Percentiles rank a stretch among this genome's conserved stretches.
phyloP scores from a whole-genome alignment of 2,797 vertebrate species.

The Bufotes viridis region DNA sequence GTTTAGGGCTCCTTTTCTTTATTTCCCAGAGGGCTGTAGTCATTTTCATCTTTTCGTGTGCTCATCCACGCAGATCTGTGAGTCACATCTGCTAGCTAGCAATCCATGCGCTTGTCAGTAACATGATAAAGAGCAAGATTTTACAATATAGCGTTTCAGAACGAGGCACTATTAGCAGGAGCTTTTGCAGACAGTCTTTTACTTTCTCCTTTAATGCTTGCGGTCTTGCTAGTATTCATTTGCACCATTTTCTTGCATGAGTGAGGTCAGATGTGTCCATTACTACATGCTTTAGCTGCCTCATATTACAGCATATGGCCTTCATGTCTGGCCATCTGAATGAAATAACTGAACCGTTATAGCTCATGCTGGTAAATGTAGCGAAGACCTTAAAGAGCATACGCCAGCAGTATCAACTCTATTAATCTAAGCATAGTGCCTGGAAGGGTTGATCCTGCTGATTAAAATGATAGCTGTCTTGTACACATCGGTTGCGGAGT shows the following conservation, averaged over 20 bases:
- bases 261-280: not conserved
- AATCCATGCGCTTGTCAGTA: slow-evolving; percentile 7
- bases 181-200: not conserved
- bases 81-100: slow-evolving; percentile 40
- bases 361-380: not conserved
- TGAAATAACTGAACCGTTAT: not conserved
- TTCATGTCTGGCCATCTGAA: not conserved
- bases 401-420: too few species aligned
- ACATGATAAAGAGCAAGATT: not conserved
- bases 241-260: not conserved
- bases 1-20: slow-evolving; percentile 23
- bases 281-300: too few species aligned
- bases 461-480: too few species aligned
- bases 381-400: too few species aligned
- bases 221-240: not conserved
- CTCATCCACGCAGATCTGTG: slow-evolving; percentile 28
- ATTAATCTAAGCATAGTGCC: too few species aligned
- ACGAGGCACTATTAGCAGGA: not conserved
- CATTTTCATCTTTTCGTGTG: not conserved
- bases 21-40: slow-evolving; percentile 30
- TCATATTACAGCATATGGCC: too few species aligned
- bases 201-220: not conserved
- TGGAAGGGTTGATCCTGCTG: too few species aligned
- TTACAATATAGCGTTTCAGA: not conserved
- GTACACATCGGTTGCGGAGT: too few species aligned